These are phyloP conservation scores for Harpagifer antarcticus DNA, from an alignment of 2,797 vertebrate species.

Conservation along the genomic window DNA sequence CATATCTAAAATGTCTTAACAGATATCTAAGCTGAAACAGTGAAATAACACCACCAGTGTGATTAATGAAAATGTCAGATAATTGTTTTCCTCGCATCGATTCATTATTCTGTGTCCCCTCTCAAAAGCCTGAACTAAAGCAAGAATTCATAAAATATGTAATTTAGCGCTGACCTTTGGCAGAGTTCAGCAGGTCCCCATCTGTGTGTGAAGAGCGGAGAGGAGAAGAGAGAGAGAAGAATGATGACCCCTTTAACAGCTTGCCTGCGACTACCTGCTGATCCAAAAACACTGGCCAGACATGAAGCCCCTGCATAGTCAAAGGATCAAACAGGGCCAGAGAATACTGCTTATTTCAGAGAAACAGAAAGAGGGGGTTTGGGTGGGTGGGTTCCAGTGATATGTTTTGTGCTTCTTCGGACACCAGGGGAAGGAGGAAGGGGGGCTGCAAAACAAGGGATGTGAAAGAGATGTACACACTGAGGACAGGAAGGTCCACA, in stretches of 20 bases:
- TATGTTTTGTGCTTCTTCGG: constrained; percentile 71
- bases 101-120: constrained; percentile 60
- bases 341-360: constrained; percentile 90
- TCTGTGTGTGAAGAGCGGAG: constrained; percentile 90
- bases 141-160: constrained; percentile 89
- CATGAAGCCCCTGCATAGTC: constrained; percentile 90
- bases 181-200: constrained; percentile 96
- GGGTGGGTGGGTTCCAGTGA: constrained; percentile 46
- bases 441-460: constrained; percentile 23
- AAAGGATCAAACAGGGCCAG: constrained; percentile 95
- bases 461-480: constrained; percentile 45
- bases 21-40: constrained; percentile 38
- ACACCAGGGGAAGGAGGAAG: constrained; percentile 49
- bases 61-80: constrained; percentile 69
- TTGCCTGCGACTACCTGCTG: constrained; percentile 97
- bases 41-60: constrained; percentile 15
- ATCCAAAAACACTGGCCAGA: constrained; percentile 98
- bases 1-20: constrained; percentile 38
- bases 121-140: constrained; percentile 74
- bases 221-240: constrained; percentile 85
- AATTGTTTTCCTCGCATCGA: constrained; percentile 63
- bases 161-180: constrained; percentile 92
- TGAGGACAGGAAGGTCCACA: constrained; percentile 53
- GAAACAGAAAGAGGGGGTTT: constrained; percentile 76
- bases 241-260: constrained; percentile 93